Evolutionary conservation across 2,888 invertebrate species (phyloP).

Genomic region (Palloptera scutellata): DNA sequence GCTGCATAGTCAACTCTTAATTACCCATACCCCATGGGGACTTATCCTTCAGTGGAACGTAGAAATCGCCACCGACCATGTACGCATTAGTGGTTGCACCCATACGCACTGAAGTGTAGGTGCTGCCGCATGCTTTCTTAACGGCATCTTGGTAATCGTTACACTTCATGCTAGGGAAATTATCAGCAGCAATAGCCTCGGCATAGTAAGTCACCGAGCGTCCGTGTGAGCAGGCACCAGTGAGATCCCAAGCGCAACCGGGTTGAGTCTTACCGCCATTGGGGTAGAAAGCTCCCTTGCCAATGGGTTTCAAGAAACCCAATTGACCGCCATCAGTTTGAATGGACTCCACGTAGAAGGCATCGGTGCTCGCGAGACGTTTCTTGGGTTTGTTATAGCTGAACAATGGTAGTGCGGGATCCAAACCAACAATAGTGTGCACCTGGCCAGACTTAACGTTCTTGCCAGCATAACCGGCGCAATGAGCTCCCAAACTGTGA

Average conservation of each 20-base stretch:
- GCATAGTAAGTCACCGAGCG: conserved; percentile 64
- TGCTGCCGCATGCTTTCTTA: conserved; percentile 45
- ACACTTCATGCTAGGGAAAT: conserved; percentile 51
- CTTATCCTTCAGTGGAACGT: conserved; percentile 51
- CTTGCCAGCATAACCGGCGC: conserved; percentile 70
- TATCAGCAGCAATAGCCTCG: conserved; percentile 59
- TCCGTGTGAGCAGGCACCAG: conserved; percentile 63
- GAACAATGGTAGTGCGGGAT: conserved; percentile 58
- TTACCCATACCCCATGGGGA: conserved; percentile 47
- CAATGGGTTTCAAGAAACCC: conserved; percentile 58
- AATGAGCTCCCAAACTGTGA: conserved; percentile 70
- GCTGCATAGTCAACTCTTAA: too few relatives aligned
- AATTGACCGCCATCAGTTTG: conserved; percentile 55
- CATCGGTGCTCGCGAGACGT: conserved; percentile 51
- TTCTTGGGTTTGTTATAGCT: conserved; percentile 44
- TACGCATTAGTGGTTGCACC: conserved; percentile 50
- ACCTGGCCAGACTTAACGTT: conserved; percentile 67
- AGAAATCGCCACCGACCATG: conserved; percentile 53
- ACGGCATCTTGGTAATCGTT: conserved; percentile 54
- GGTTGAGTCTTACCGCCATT: conserved; percentile 67
- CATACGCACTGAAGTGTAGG: conserved; percentile 52
- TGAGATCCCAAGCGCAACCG: conserved; percentile 64
- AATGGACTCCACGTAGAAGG: conserved; percentile 59
- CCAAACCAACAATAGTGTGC: conserved; percentile 68
- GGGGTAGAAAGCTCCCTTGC: conserved; percentile 67